Percentiles rank a stretch among this genome's conserved stretches.
phyloP scores from a whole-genome alignment of 2,797 vertebrate genomes.

The Rhincodon typus region DNA sequence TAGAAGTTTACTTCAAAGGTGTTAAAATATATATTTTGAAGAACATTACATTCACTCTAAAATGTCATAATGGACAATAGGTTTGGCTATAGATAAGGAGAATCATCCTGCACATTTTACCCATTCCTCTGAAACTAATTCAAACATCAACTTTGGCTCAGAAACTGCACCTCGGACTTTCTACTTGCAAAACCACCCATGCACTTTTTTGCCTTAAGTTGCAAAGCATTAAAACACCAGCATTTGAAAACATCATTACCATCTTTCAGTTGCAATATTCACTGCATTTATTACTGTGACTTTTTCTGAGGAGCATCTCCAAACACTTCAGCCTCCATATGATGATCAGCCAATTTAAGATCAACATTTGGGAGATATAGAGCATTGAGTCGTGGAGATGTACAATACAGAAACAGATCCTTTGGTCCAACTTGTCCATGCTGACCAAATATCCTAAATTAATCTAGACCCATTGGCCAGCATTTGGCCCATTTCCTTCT shows the following conservation, averaged over 20 bases:
- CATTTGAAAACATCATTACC: background rate
- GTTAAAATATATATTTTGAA: background rate
- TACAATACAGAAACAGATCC: too few relatives aligned
- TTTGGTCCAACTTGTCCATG: too few relatives aligned
- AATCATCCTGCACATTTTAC: background rate
- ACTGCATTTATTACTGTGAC: background rate
- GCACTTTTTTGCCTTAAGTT: background rate
- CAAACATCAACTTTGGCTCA: background rate
- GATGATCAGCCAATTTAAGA: background rate
- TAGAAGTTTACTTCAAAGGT: background rate
- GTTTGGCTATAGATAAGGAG: background rate
- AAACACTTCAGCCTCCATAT: background rate
- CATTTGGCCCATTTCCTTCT: too few relatives aligned
- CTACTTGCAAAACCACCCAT: too few relatives aligned
- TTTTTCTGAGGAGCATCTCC: too few relatives aligned
- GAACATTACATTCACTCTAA: background rate
- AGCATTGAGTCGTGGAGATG: too few relatives aligned
- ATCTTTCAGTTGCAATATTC: background rate
- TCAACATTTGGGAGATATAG: too few relatives aligned
- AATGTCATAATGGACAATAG: background rate
- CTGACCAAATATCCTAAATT: too few relatives aligned
- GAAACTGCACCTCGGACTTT: background rate
- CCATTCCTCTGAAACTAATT: background rate
- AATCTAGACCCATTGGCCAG: too few relatives aligned
- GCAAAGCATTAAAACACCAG: background rate